Evolutionary conservation across 2,888 invertebrate genomes (phyloP).

Genomic region (Pachymerium ferrugineum): DNA sequence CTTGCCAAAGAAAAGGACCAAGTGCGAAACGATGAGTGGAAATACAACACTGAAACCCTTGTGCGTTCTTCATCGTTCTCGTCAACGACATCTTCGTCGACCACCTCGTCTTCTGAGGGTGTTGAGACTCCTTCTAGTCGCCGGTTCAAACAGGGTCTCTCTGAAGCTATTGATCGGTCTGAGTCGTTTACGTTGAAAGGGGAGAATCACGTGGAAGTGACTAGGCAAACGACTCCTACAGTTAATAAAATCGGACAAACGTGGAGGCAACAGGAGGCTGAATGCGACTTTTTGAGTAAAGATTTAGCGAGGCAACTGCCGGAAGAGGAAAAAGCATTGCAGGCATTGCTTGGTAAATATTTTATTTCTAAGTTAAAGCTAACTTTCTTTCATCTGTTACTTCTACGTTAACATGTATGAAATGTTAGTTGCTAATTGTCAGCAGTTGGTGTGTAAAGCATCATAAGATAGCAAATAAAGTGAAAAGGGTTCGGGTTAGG

Average conservation of each 20-base stretch:
- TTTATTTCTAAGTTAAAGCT: conserved; percentile 35
- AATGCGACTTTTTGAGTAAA: conserved; percentile 63
- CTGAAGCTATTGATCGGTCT: background rate
- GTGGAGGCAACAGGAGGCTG: conserved; percentile 63
- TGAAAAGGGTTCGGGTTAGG: too few species aligned
- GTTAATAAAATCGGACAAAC: conserved; percentile 31
- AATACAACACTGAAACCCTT: background rate
- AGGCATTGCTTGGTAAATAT: conserved; percentile 57
- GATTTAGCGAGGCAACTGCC: conserved; percentile 50
- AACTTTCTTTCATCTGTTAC: background rate
- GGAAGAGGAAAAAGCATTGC: conserved; percentile 56
- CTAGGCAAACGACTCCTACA: conserved; percentile 52
- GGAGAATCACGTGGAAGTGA: conserved; percentile 30
- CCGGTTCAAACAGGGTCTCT: background rate
- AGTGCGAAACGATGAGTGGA: background rate
- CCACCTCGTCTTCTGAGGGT: background rate
- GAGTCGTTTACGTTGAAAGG: background rate
- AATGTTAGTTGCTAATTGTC: too few species aligned
- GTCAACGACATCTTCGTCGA: background rate
- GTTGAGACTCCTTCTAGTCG: conserved; percentile 12
- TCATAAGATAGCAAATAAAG: too few species aligned
- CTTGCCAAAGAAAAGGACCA: background rate
- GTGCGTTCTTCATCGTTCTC: background rate
- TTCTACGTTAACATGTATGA: too few species aligned
- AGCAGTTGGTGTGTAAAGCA: too few species aligned